Evolutionary conservation across 2,888 invertebrate species (phyloP).

Genomic region (Cheiracanthium punctorium): DNA sequence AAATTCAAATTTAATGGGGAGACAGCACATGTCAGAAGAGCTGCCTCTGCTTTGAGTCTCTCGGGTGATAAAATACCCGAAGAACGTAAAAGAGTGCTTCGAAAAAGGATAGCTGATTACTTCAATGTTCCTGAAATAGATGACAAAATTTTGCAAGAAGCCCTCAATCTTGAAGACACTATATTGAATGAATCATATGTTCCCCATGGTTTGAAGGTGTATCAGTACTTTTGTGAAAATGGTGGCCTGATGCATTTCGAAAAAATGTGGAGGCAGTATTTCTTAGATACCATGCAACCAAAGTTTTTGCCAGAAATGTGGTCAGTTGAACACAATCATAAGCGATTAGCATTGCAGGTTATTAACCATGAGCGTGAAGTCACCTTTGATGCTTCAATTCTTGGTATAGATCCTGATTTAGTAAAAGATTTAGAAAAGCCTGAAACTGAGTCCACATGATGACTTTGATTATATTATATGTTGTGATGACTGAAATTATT

Average conservation of each 20-base stretch:
- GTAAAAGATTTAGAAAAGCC: constrained; percentile 26
- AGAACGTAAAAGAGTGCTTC: constrained; percentile 78
- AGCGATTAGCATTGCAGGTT: constrained; percentile 77
- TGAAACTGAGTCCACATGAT: background rate
- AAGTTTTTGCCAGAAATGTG: constrained; percentile 83
- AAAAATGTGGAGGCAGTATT: constrained; percentile 85
- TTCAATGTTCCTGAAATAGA: constrained; percentile 78
- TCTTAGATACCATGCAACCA: constrained; percentile 84
- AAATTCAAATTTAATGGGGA: constrained; percentile 55
- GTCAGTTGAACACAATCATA: constrained; percentile 85
- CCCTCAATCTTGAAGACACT: constrained; percentile 77
- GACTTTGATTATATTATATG: background rate
- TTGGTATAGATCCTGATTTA: constrained; percentile 42
- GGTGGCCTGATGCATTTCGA: constrained; percentile 83
- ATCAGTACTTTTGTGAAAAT: constrained; percentile 75
- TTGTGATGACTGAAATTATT: no score
- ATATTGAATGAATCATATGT: constrained; percentile 73
- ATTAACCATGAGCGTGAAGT: constrained; percentile 48
- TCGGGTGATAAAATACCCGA: constrained; percentile 78
- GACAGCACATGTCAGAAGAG: constrained; percentile 44
- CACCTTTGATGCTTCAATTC: constrained; percentile 54
- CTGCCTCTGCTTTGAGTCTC: constrained; percentile 44
- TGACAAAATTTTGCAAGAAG: constrained; percentile 78
- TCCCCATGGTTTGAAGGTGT: constrained; percentile 76
- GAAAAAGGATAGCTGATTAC: constrained; percentile 78